Conservation (phyloP, 2,797 vertebrate species). For the Neosalanx taihuensis region DNA sequence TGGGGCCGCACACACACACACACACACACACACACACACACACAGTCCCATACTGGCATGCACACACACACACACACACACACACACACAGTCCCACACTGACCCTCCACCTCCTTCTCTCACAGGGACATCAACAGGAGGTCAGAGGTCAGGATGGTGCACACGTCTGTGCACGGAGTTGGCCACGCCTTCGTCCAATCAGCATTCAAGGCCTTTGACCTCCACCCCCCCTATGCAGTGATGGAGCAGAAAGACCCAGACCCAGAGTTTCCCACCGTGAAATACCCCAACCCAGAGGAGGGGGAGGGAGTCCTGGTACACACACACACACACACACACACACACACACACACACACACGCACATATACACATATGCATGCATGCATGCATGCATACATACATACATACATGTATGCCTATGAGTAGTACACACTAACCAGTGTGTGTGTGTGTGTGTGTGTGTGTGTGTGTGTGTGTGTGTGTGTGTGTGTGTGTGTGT, state of each 20-base stretch:
- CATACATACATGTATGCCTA: background rate
- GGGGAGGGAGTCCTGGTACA: constrained; percentile 94
- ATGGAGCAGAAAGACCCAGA: constrained; percentile 93
- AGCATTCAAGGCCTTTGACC: constrained; percentile 88
- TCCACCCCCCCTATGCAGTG: constrained; percentile 85
- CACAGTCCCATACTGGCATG: too few relatives aligned
- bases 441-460: too few relatives aligned
- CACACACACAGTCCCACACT: constrained; percentile 57
- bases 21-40: too few relatives aligned
- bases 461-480: background rate
- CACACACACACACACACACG: background rate
- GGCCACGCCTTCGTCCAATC: constrained; percentile 90
- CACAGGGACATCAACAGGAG: constrained; percentile 84
- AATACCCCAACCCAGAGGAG: constrained; percentile 97
- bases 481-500: too few relatives aligned
- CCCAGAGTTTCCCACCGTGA: constrained; percentile 94
- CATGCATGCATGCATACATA: background rate
- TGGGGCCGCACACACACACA: too few relatives aligned
- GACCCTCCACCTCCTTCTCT: constrained; percentile 77
- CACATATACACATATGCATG: background rate
- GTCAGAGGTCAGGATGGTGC: constrained; percentile 88
- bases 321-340: constrained; percentile 6
- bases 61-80: too few relatives aligned
- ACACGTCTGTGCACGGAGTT: constrained; percentile 95
- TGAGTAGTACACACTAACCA: background rate